These are phyloP conservation scores for Dicrostonyx torquatus DNA, from an alignment of 2,797 vertebrate genomes.

Conservation along the genomic window DNA sequence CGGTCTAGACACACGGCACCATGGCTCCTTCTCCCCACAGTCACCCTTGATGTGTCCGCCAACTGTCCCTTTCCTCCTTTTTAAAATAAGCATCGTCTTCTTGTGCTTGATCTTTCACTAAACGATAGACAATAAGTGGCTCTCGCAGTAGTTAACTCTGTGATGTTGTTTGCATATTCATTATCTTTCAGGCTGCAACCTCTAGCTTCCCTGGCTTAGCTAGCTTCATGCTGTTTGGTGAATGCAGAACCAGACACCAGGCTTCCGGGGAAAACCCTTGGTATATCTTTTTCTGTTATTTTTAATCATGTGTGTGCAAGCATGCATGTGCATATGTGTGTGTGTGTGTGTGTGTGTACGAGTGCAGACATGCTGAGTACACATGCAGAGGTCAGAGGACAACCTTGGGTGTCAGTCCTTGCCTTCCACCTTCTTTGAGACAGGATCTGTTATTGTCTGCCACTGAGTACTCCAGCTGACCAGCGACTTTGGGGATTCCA, in stretches of 20 bases:
- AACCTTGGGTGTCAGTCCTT: background rate
- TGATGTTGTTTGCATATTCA: slow-evolving; percentile 41
- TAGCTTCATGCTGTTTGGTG: slow-evolving; percentile 24
- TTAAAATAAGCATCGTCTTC: background rate
- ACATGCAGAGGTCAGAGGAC: background rate
- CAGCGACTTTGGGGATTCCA: background rate
- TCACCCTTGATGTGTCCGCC: background rate
- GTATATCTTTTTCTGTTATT: background rate
- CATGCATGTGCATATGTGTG: background rate
- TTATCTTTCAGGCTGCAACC: background rate
- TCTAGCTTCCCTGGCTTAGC: slow-evolving; percentile 15
- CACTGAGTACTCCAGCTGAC: background rate
- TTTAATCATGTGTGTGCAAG: background rate
- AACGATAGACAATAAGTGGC: background rate
- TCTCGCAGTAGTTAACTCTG: background rate
- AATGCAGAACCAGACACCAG: slow-evolving; percentile 48
- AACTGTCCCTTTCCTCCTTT: background rate
- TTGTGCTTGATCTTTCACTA: slow-evolving; percentile 10
- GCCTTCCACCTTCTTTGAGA: background rate
- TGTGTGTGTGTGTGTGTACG: background rate
- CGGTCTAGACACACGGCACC: background rate
- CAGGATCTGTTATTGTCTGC: background rate
- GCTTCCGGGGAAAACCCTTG: background rate
- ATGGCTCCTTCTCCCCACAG: background rate
- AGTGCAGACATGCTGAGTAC: no score